Percentiles rank a stretch among this genome's conserved stretches.
These are phyloP conservation scores for Taeniopygia guttata DNA, from an alignment of 2,797 vertebrate species.

Conservation along the genomic window DNA sequence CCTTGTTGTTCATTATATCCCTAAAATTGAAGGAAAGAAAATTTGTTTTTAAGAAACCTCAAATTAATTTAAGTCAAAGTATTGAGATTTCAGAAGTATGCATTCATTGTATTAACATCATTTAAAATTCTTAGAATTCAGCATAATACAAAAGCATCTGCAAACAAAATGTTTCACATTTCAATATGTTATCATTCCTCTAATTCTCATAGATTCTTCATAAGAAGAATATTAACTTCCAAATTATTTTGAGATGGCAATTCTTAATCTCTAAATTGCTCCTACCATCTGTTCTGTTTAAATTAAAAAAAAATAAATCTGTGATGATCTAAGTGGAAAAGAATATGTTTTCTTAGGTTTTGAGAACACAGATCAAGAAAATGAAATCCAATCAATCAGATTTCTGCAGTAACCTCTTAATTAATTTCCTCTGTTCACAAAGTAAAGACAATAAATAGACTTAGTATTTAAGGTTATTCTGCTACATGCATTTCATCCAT, in stretches of 20 bases:
- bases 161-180: not conserved
- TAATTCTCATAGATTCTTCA: not conserved
- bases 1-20: slow-evolving; percentile 99
- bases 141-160: not conserved
- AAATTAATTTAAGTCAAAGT: not conserved
- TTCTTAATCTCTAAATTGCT: not conserved
- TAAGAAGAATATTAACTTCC: not conserved
- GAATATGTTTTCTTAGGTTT: not conserved
- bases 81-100: not conserved
- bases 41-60: not conserved
- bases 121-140: not conserved
- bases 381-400: not conserved
- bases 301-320: not conserved
- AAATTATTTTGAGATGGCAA: not conserved
- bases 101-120: not conserved
- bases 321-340: not conserved
- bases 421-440: not conserved
- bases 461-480: not conserved
- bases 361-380: not conserved
- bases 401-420: not conserved
- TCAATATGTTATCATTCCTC: not conserved
- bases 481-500: not conserved
- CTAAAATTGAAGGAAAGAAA: slow-evolving; percentile 66
- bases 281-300: not conserved
- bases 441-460: not conserved